These are phyloP conservation scores for Leptinotarsa haldemani DNA, from an alignment of 2,888 invertebrate genomes.

Conservation along the genomic window DNA sequence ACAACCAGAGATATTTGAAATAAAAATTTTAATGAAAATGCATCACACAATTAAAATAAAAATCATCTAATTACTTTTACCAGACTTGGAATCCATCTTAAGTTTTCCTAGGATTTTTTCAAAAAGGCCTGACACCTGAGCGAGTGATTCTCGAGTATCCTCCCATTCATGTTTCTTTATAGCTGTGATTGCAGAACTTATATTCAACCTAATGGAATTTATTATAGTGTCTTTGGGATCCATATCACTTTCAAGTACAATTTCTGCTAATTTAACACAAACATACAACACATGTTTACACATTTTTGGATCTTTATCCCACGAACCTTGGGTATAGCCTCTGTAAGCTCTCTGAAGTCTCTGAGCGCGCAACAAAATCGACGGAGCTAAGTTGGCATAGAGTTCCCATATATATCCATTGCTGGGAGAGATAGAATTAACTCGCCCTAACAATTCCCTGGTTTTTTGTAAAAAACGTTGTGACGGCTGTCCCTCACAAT, in stretches of 20 bases:
- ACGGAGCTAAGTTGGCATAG: slow-evolving; percentile 79
- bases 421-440: slow-evolving; percentile 76
- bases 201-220: slow-evolving; percentile 59
- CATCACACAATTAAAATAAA: slow-evolving; percentile 17
- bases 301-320: slow-evolving; percentile 71
- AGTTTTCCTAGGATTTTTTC: slow-evolving; percentile 51
- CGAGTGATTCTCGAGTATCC: slow-evolving; percentile 58
- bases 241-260: slow-evolving; percentile 68
- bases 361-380: slow-evolving; percentile 73
- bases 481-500: slow-evolving; percentile 72
- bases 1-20: not conserved
- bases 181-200: slow-evolving; percentile 62
- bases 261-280: slow-evolving; percentile 71
- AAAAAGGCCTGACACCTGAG: slow-evolving; percentile 54
- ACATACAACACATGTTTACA: slow-evolving; percentile 74
- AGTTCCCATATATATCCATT: slow-evolving; percentile 84
- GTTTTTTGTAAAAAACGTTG: slow-evolving; percentile 59
- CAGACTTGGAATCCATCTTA: slow-evolving; percentile 37
- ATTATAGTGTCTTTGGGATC: slow-evolving; percentile 57
- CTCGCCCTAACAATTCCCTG: slow-evolving; percentile 63
- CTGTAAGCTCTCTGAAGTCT: slow-evolving; percentile 83
- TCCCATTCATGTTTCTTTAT: slow-evolving; percentile 64
- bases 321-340: slow-evolving; percentile 76
- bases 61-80: slow-evolving; percentile 13
- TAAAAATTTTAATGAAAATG: slow-evolving; percentile 8